Base-by-base conservation (phyloP, 2,113 vertebrate genomes). In the Myanophis thanlyinensis region DNA sequence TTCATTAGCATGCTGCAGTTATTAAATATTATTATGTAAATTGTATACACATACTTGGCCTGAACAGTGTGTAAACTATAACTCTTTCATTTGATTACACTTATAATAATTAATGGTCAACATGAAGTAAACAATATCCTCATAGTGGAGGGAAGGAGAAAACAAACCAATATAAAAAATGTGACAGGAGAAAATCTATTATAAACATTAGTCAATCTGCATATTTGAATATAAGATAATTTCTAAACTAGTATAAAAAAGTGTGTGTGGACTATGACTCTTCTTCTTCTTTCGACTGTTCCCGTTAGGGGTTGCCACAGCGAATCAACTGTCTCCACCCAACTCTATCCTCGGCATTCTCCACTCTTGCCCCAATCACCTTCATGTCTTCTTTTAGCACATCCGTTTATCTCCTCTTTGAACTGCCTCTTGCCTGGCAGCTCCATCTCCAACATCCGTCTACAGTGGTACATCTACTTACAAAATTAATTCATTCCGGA, bases 1-100 rank as follows among this genome's bases (percentile, higher is more conserved):
- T 94, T 96, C 95, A 97, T 96, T 97, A 97, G 96, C 89, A 95
- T 44, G 91, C 5, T 92, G 62, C 91, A 59, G 90, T 80, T 59
- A 27, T 80, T 40, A 40, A 80, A 40, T 73, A 73, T 67, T 59
- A 59, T 59, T 27, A 48, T 62, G 56, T 40, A 47, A 20, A 12
- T 62, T 51, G 51, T n/a, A 87, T 0, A 0, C 0, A 2, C 1
- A 93, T 52, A 47, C 48, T 20, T 7, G 85, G 4, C 13, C 0
- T 0, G 56, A 62, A 35, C 47, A 62, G 12, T 0, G 0, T 49
- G 40, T 48, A 91, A 91, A 40, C 27, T 67, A 18, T 59, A 91
- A 88, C 1, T 73, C 53, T n/a, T 89, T 56, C 46, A 23, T 62
- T 90, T 89, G 51, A 48, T 30, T 23, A 4, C 7, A 84, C 9